Evolutionary conservation across 2,888 invertebrate species (phyloP), one percentile per base, ranked within the genome.

Genomic region (Mimumesa dahlbomi): DNA sequence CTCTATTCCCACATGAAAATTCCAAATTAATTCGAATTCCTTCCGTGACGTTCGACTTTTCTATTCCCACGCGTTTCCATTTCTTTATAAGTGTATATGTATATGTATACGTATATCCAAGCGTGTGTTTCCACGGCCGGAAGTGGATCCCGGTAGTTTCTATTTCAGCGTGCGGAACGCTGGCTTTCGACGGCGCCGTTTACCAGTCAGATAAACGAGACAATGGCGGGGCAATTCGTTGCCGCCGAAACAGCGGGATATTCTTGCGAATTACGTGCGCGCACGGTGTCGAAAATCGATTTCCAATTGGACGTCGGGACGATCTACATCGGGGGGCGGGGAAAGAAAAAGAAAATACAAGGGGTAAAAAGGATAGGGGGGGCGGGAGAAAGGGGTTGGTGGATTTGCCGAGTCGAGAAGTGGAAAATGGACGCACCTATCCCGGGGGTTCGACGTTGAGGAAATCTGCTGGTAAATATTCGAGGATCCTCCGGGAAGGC

Each of bases 201-300:
- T 57, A 56, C 48, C 49, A 49, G 48, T 48, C 42, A 40, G 50
- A 70, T 70, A 70, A 73, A 73, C 63, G 67, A 73, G 75, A 75
- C 79, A 73, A 75, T 69, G 54, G 48, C 65, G 49, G 73, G 69
- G 69, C 65, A 64, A 79, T 69, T 73, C 64, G 75, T 68, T 73
- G 61, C 52, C 56, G 53, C 50, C 64, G 54, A 54, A 71, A 69
- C 61, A 49, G 43, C 54, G 43, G 53, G 52, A 58, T 64, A 66
- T 78, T 66, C 69, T 61, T 69, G 63, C 66, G 67, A 78, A 77
- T 77, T 78, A 77, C 56, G 53, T 59, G 54, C 59, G 40, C 65
- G 16, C 11, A 48, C 31, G 38, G 64, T 59, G 62, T 58, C 57
- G 71, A 13, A 66, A 71, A 77, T 77, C 77, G 78, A 77, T 77